Evolutionary conservation across 2,888 invertebrate species (phyloP).

Genomic region (Tineola bisselliella): DNA sequence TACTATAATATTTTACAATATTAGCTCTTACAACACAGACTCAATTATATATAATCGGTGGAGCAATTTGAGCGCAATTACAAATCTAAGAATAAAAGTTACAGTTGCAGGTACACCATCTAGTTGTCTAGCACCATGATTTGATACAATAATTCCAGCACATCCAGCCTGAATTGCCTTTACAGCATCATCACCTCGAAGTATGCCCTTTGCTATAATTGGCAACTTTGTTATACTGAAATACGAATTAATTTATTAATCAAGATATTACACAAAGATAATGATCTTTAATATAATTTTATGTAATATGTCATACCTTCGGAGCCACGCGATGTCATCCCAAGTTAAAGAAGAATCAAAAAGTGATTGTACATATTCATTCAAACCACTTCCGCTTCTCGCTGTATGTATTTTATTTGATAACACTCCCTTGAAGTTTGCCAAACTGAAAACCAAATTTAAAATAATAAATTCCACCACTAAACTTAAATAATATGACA

Average conservation of each 20-base stretch:
- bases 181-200: constrained; percentile 87
- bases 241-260: constrained; percentile 14
- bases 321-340: constrained; percentile 89
- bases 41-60: too few relatives aligned
- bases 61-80: not conserved
- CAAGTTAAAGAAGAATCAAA: constrained; percentile 86
- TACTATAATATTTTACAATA: too few relatives aligned
- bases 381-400: constrained; percentile 77
- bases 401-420: constrained; percentile 56
- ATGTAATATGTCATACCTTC: constrained; percentile 50
- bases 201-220: constrained; percentile 85
- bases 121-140: constrained; percentile 92
- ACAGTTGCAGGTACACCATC: constrained; percentile 87
- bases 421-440: constrained; percentile 76
- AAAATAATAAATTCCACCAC: not conserved
- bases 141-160: constrained; percentile 87
- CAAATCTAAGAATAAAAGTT: constrained; percentile 19
- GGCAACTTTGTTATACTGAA: constrained; percentile 78
- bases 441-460: constrained; percentile 64
- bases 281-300: too few relatives aligned
- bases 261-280: too few relatives aligned
- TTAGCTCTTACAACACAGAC: too few relatives aligned
- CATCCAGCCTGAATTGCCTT: constrained; percentile 79
- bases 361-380: constrained; percentile 77
- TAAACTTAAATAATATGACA: too few relatives aligned